Base-by-base conservation (phyloP, 2,888 invertebrate genomes). In the Aromia moschata region DNA sequence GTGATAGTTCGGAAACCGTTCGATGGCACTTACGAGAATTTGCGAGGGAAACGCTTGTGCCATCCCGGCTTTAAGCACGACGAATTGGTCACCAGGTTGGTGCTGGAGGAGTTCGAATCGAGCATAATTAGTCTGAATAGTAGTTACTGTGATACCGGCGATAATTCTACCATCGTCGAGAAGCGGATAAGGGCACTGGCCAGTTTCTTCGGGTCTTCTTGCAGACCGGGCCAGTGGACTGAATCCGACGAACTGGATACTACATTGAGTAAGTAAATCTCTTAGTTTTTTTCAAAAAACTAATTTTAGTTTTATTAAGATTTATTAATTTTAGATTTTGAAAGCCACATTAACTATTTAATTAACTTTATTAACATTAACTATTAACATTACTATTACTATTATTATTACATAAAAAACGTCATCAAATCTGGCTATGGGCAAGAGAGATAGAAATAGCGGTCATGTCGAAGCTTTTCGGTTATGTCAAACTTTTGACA, bases 191-290 rank as follows among this genome's bases (percentile, higher is more conserved):
- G 84, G 37, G 84, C 85, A 1, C 81, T 91, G 0, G 83, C 82
- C 45, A 72, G 77, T 0, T 90, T 88, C 82, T 92, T 93, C 82
- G 83, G 84, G 0, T 80, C 83, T 0, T 88, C 87, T 60, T 93
- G 93, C 79, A 83, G 91, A 45, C 92, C 92, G 2, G 92, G 92
- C 0, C 74, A 79, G 0, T 91, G 90, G 90, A 84, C 86, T 2
- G 71, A 81, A 14, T 86, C 88, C 62, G 62, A 69, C 0, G 76
- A 81, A 0, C 77, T 85, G 0, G 87, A 89, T 70, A 74, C 76
- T 9, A 69, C 74, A 45, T 81, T 89, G 9, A 89, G 90, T 90
- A 79, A 84, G 86, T 80, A 10, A n/a, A n/a, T n/a, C n/a, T n/a
- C n/a, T n/a, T n/a, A n/a, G n/a, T n/a, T n/a, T n/a, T n/a, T n/a